Evolutionary conservation across 2,888 invertebrate genomes (phyloP), one percentile per base, ranked within the genome.

Genomic region (Cerceris rybyensis): DNA sequence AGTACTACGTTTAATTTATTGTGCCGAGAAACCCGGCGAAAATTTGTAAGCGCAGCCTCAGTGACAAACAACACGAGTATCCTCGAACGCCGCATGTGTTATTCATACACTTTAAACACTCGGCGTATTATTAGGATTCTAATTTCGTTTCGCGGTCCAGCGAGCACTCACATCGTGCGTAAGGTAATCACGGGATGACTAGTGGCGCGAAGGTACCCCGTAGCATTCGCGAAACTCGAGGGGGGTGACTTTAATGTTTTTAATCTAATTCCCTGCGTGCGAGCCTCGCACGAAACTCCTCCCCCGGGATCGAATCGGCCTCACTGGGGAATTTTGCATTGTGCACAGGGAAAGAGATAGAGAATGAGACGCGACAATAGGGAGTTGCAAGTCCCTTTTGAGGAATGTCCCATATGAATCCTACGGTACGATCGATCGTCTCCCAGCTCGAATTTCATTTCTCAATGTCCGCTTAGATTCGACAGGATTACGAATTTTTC

Each of bases 231-330:
- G 13, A 39, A 16, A 13, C 13, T 11, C 42, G 28, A 57, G 65
- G 78, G 80, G 83, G 81, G 77, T 71, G 80, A 86, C 75, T 88
- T 87, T 87, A 88, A 88, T 88, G 85, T 88, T 87, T 87, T 86
- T 87, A 86, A 88, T 89, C 86, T 81, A 84, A 88, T 86, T 87
- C 88, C 82, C 63, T 83, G 80, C 79, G 80, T 74, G 72, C 78
- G 66, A 75, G 76, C 66, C 75, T 78, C 14, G 85, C 74, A 75
- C 63, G 81, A 68, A 78, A 83, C 83, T 61, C 69, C 75, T 83
- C 83, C 85, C 39, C 55, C 79, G 75, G 81, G 83, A 70, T 65
- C 75, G 16, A 66, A 72, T 72, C 70, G 76, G 59, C 39, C 71
- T 75, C 81, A 74, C 81, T 70, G 70, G 83, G 85, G 85, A 81